Evolutionary conservation across 2,797 vertebrate species (phyloP), one percentile per base, ranked within the genome.

Genomic region (Hafferia zeledoni): DNA sequence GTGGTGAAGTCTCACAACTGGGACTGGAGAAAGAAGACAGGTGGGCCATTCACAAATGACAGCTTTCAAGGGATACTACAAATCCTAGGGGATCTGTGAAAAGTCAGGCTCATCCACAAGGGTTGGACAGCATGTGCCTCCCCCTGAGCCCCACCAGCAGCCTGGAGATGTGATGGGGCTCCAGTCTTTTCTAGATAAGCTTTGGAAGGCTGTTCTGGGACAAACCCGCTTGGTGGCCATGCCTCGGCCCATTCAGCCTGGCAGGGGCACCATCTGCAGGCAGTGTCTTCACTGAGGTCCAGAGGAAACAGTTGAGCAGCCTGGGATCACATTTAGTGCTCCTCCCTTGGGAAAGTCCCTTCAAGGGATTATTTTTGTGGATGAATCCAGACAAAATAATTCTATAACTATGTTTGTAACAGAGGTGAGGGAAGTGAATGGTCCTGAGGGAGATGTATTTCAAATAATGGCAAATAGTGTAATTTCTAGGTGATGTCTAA

Each of bases 381-480:
- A 31, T 49, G 7, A 88, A 41, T 30, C 43, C 25, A 33, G 67
- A 63, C 59, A 69, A 74, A 33, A 11, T 46, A 50, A 78, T 52
- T 90, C 67, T 2, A 0, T 52, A 65, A 59, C 19, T 4, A 1
- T 43, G 8, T 86, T 74, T 52, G 37, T 41, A 87, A 68, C n/a
- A 92, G 30, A 79, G n/a, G 39, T 44, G 46, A 47, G 30, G 71
- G 60, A 89, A 91, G 10, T 60, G 49, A 84, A 74, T 1, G 2
- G 17, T 83, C n/a, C 46, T 10, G 0, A 72, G 37, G 47, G 70
- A 76, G 69, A 67, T 18, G 24, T 41, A 53, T 61, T 91, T 75
- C 28, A 91, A 89, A 87, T 61, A 83, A 89, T 23, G 49, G 55
- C n/a, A 92, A 91, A 90, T 60, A 64, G 35, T 72, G 24, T 35